phyloP scores from a whole-genome alignment of 1,140 invertebrate genomes.

The Hydropsyche tenuis region DNA sequence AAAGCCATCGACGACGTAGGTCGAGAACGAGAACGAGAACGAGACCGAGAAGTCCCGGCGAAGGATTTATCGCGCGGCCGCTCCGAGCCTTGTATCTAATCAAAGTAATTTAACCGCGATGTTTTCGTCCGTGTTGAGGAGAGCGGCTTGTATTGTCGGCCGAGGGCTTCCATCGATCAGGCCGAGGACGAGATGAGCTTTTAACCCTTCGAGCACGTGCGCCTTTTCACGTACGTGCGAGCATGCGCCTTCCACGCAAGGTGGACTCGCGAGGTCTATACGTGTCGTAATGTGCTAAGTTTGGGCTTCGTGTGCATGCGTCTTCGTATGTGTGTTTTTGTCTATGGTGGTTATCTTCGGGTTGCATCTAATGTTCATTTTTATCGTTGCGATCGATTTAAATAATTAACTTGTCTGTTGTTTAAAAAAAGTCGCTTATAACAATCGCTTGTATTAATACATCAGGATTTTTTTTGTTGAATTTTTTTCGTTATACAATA shows the following conservation, averaged over 20 bases:
- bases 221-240: neutral
- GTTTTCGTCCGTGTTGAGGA: conserved; percentile 39
- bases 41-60: neutral
- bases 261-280: neutral
- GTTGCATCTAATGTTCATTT: too few species aligned
- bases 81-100: conserved; percentile 28
- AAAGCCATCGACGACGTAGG: neutral
- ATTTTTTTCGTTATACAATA: too few species aligned
- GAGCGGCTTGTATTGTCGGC: conserved; percentile 21
- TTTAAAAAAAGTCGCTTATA: too few species aligned
- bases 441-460: too few species aligned
- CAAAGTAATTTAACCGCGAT: conserved; percentile 47
- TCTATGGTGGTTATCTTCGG: too few species aligned
- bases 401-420: too few species aligned
- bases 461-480: too few species aligned
- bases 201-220: conserved; percentile 2
- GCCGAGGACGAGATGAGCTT: conserved; percentile 8
- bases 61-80: conserved; percentile 29
- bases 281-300: neutral
- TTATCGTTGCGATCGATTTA: too few species aligned
- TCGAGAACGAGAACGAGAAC: too few species aligned
- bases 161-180: conserved; percentile 39
- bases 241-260: neutral
- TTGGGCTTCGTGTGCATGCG: neutral
- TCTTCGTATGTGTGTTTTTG: neutral